A percentile compares a stretch with the other conserved stretches of the same genome.
phyloP scores from a whole-genome alignment of 2,113 vertebrate species.

The Anarhynchus alexandrinus region DNA sequence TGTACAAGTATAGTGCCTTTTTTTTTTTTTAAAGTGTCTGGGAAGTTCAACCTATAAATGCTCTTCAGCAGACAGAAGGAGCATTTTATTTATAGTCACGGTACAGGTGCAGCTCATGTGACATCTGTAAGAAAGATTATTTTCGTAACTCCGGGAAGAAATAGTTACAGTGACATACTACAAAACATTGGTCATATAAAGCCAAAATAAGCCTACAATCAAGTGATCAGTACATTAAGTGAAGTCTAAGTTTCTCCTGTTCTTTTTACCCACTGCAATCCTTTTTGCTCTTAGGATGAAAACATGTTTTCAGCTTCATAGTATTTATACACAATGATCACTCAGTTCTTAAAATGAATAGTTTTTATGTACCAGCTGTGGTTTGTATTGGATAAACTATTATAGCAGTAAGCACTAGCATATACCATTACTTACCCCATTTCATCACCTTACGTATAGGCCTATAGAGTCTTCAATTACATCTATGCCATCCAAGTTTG shows the following conservation, averaged over 20 bases:
- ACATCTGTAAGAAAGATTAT: background rate
- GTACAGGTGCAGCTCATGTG: background rate
- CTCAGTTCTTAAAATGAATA: background rate
- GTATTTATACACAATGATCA: background rate
- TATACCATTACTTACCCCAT: background rate
- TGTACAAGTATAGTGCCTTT: rapidly evolving
- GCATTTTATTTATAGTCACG: background rate
- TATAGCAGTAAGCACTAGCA: background rate
- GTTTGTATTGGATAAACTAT: background rate
- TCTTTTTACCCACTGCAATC: background rate
- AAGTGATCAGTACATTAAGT: background rate
- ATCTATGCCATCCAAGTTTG: background rate
- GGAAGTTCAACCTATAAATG: background rate
- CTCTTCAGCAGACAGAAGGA: background rate
- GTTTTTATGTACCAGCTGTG: background rate
- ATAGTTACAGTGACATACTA: background rate
- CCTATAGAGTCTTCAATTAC: background rate
- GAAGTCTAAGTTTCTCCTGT: background rate
- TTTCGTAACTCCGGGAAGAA: background rate
- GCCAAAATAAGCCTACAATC: background rate
- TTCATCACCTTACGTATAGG: background rate
- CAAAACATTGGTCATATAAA: background rate
- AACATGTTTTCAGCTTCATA: background rate
- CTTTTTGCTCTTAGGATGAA: background rate
- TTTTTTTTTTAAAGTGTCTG: background rate